Conservation (phyloP, 2,888 invertebrate species). For the Drosophila acutilabella region DNA sequence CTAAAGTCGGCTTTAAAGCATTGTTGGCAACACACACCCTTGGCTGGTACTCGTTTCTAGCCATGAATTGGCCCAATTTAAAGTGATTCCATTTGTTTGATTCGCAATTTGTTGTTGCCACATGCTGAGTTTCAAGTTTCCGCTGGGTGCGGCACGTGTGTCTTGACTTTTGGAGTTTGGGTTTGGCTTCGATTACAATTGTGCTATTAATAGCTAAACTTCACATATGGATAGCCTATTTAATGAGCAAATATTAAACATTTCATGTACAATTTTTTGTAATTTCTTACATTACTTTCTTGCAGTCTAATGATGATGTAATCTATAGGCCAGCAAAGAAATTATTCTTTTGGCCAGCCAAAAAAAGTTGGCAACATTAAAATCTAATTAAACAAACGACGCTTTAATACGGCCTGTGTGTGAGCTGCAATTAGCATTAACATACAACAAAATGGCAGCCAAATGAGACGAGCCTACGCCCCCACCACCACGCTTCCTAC, state of each 20-base stretch:
- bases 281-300: conserved; percentile 41
- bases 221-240: conserved; percentile 9
- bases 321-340: conserved; percentile 49
- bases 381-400: conserved; percentile 63
- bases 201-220: conserved; percentile 2
- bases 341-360: conserved; percentile 27
- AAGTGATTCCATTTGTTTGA: conserved; percentile 56
- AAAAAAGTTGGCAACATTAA: conserved; percentile 56
- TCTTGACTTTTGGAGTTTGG: conserved; percentile 28
- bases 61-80: conserved; percentile 66
- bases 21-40: conserved; percentile 15
- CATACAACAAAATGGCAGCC: conserved; percentile 61
- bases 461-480: conserved; percentile 13
- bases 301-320: conserved; percentile 69
- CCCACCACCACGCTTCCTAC: conserved; percentile 5
- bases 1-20: conserved; percentile 56
- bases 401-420: conserved; percentile 9
- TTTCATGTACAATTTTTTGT: conserved; percentile 24
- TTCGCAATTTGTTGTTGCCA: conserved; percentile 67
- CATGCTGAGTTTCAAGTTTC: conserved; percentile 71
- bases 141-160: conserved; percentile 70
- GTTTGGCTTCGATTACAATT: conserved; percentile 40
- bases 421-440: conserved; percentile 56
- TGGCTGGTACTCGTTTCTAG: conserved; percentile 6
- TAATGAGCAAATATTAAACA: conserved; percentile 18